phyloP scores from a whole-genome alignment of 2,113 vertebrate genomes.

The Hiodon alosoides region DNA sequence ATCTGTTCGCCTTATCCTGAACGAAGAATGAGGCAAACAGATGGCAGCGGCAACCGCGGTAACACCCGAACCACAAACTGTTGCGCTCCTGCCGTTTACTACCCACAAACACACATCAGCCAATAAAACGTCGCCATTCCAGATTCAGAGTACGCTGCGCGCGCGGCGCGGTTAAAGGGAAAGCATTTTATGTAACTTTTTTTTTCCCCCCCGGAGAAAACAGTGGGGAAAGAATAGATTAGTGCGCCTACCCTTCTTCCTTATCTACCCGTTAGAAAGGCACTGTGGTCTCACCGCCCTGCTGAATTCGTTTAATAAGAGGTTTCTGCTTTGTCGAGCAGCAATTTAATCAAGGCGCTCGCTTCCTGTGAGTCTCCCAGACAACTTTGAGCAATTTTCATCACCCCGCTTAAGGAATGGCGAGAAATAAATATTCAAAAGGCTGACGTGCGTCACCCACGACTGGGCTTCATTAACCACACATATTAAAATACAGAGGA shows the following conservation, averaged over 20 bases:
- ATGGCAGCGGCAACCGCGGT: not conserved
- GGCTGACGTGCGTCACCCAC: not conserved
- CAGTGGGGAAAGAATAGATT: not conserved
- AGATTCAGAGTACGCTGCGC: not conserved
- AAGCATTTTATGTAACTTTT: not conserved
- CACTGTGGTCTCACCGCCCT: conserved; percentile 55
- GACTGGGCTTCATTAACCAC: not conserved
- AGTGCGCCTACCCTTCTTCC: conserved; percentile 24
- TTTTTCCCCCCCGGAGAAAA: not conserved
- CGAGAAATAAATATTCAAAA: conserved; percentile 27
- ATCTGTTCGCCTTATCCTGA: not conserved
- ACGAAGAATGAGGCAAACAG: not conserved
- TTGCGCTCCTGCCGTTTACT: not conserved
- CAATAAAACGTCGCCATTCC: not conserved
- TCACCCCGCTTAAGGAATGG: conserved; percentile 48
- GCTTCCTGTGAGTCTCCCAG: conserved; percentile 44
- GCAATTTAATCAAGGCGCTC: conserved; percentile 57
- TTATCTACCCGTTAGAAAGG: conserved; percentile 45
- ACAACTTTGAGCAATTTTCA: conserved; percentile 46
- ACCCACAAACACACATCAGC: not conserved
- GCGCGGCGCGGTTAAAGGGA: not conserved
- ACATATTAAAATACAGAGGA: not conserved
- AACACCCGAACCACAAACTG: not conserved
- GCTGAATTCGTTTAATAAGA: conserved; percentile 64
- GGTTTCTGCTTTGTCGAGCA: conserved; percentile 66